Percentiles rank a stretch among this genome's conserved stretches.
phyloP scores from a whole-genome alignment of 2,797 vertebrate species.

The Phaenicophaeus curvirostris region DNA sequence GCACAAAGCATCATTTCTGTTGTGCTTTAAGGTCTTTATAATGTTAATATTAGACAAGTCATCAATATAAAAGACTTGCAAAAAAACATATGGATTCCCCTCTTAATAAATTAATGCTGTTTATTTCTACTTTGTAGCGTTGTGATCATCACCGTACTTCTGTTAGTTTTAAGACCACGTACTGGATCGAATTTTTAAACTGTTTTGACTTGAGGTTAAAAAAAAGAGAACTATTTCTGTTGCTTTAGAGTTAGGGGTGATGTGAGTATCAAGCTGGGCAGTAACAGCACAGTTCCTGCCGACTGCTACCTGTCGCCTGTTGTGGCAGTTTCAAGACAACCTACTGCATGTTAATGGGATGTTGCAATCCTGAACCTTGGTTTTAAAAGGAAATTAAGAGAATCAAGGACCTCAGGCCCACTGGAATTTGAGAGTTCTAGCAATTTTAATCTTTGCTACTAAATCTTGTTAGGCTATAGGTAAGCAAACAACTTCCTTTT shows the following conservation, averaged over 20 bases:
- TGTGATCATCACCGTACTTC: background rate
- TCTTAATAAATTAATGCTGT: background rate
- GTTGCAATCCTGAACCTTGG: background rate
- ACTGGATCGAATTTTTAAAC: background rate
- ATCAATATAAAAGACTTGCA: background rate
- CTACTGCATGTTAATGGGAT: fast-evolving
- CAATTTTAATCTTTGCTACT: background rate
- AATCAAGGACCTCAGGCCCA: background rate
- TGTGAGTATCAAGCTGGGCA: background rate
- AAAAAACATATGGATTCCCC: fast-evolving
- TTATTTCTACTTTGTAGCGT: background rate
- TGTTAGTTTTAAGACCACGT: fast-evolving
- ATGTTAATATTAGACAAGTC: background rate
- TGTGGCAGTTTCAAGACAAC: background rate
- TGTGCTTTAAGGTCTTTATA: background rate
- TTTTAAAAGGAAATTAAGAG: background rate
- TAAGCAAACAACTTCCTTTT: background rate
- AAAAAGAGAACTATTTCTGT: background rate
- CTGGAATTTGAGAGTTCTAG: background rate
- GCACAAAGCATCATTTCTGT: background rate
- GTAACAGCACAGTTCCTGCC: background rate
- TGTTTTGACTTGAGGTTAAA: background rate
- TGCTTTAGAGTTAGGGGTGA: background rate
- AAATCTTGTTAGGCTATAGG: background rate
- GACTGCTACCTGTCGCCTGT: background rate